Evolutionary conservation across 1,140 invertebrate genomes (phyloP).

Genomic region (Acromyrmex echinatior): DNA sequence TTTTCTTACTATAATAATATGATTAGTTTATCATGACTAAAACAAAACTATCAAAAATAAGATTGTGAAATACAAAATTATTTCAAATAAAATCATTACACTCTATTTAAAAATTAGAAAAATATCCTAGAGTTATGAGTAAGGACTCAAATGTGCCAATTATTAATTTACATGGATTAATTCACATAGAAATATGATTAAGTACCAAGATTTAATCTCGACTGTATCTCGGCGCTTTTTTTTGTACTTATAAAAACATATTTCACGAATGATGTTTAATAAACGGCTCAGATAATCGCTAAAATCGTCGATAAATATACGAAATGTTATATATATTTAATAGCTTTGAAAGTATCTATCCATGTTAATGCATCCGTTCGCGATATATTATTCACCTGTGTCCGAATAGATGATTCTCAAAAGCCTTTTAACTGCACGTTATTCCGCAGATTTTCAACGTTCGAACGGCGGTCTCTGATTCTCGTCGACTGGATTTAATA

Average conservation of each 20-base stretch:
- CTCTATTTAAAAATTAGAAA: too few species aligned
- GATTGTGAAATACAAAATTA: too few species aligned
- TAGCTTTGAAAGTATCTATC: conserved; percentile 38
- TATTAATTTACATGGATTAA: too few species aligned
- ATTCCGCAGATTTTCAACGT: conserved; percentile 51
- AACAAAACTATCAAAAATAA: too few species aligned
- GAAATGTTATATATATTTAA: conserved; percentile 37
- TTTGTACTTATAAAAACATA: neutral
- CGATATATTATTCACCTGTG: conserved; percentile 64
- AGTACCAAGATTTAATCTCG: too few species aligned
- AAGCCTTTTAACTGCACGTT: conserved; percentile 67
- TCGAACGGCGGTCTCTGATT: conserved; percentile 3
- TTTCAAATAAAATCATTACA: too few species aligned
- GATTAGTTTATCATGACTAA: too few species aligned
- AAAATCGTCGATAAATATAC: neutral
- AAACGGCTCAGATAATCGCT: neutral
- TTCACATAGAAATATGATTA: too few species aligned
- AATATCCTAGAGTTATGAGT: too few species aligned
- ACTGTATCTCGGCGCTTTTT: too few species aligned
- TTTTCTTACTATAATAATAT: too few species aligned
- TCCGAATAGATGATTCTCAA: conserved; percentile 66
- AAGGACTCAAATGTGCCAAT: too few species aligned
- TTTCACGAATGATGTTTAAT: neutral
- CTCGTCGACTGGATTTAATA: conserved; percentile 58
- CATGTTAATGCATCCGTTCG: conserved; percentile 23